phyloP scores from a whole-genome alignment of 2,888 invertebrate species.

The Diarsia dahlii region DNA sequence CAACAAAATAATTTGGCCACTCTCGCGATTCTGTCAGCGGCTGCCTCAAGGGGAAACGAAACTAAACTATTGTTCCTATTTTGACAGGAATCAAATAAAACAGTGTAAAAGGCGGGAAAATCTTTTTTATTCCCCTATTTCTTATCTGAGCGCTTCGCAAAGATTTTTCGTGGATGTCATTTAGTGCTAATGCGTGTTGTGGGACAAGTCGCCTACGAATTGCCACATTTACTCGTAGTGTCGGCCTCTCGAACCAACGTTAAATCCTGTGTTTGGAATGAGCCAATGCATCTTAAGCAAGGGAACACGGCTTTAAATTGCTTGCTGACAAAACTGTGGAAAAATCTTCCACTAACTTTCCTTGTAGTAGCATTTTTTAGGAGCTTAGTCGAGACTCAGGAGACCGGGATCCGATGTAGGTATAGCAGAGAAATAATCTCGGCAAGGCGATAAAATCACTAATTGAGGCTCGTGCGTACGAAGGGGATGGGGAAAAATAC shows the following conservation, averaged over 20 bases:
- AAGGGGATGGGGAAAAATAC: conserved; percentile 35
- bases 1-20: conserved; percentile 45
- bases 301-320: conserved; percentile 83
- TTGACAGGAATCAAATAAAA: conserved; percentile 73
- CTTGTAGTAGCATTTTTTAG: conserved; percentile 69
- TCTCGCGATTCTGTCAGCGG: conserved; percentile 36
- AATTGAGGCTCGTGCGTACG: conserved; percentile 39
- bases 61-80: conserved; percentile 58
- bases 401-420: conserved; percentile 34
- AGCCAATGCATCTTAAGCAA: conserved; percentile 90
- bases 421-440: conserved; percentile 59
- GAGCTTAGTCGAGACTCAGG: conserved; percentile 61
- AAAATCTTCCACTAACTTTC: conserved; percentile 69
- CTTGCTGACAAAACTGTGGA: conserved; percentile 78
- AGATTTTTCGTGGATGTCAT: conserved; percentile 89
- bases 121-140: conserved; percentile 84
- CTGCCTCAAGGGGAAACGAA: conserved; percentile 33
- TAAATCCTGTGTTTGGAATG: conserved; percentile 87
- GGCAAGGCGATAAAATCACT: conserved; percentile 49
- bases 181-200: conserved; percentile 89
- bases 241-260: conserved; percentile 81
- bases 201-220: conserved; percentile 88
- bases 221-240: conserved; percentile 84
- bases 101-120: conserved; percentile 75
- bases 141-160: conserved; percentile 81